phyloP scores from a whole-genome alignment of 2,113 vertebrate genomes.

The Brachyhypopomus occidentalis region DNA sequence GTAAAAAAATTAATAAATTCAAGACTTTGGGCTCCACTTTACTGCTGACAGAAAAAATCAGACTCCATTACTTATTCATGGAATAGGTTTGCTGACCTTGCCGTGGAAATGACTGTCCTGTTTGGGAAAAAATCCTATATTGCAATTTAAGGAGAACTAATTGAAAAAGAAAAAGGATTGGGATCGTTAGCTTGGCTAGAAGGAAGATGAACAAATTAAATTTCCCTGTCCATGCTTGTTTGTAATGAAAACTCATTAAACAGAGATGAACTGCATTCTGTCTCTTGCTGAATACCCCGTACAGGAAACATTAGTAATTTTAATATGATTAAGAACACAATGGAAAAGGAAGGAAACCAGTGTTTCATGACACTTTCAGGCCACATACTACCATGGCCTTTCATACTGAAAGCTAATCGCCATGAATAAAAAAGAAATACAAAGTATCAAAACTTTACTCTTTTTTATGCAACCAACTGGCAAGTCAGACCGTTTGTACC shows the following conservation, averaged over 20 bases:
- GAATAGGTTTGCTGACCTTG: constrained; percentile 59
- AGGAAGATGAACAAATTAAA: constrained; percentile 56
- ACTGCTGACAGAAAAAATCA: constrained; percentile 43
- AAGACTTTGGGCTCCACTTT: not conserved
- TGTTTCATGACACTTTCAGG: not conserved
- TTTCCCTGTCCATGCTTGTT: constrained; percentile 52
- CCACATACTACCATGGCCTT: not conserved
- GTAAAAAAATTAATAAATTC: not conserved
- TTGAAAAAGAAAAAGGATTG: constrained; percentile 59
- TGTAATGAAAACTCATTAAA: constrained; percentile 66
- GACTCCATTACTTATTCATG: constrained; percentile 55
- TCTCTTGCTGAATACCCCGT: constrained; percentile 49
- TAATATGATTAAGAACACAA: not conserved
- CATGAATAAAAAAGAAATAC: not conserved
- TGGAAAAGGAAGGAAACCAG: not conserved
- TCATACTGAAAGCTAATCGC: not conserved
- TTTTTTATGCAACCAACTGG: not conserved
- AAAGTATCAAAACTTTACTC: not conserved
- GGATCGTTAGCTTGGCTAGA: constrained; percentile 52
- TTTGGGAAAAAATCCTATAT: constrained; percentile 50
- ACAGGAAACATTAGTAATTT: not conserved
- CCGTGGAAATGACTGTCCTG: constrained; percentile 45
- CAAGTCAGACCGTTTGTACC: not conserved
- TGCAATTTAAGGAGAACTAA: constrained; percentile 60
- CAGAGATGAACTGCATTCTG: constrained; percentile 64